Percentiles rank a stretch among this genome's conserved stretches.
Conservation (phyloP, 2,113 vertebrate species). For the Trichomycterus rosablanca region DNA sequence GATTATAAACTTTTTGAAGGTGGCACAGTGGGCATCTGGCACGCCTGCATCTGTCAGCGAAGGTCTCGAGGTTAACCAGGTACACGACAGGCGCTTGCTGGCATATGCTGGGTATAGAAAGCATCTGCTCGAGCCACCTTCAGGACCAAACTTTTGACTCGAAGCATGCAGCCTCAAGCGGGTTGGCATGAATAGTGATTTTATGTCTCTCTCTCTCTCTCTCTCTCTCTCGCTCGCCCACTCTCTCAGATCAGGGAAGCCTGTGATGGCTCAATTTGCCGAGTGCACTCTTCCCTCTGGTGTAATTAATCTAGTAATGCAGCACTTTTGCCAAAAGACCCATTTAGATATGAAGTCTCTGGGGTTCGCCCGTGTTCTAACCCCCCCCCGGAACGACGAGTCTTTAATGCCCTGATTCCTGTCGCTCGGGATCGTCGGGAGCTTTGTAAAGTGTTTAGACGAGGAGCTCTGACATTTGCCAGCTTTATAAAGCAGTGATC, state of each 20-base stretch:
- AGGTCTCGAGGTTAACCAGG: conserved; percentile 35
- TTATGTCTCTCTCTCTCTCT: conserved; percentile 4
- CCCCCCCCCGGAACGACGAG: conserved; percentile 13
- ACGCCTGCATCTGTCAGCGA: conserved; percentile 21
- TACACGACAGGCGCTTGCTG: conserved; percentile 30
- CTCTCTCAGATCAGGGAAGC: conserved; percentile 12
- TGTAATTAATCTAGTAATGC: conserved; percentile 45
- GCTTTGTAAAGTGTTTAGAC: conserved; percentile 3
- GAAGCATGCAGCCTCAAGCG: conserved; percentile 17
- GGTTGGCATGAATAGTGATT: conserved; percentile 7
- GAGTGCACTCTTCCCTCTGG: conserved; percentile 31
- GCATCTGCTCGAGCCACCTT: conserved; percentile 24
- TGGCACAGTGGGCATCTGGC: conserved; percentile 8
- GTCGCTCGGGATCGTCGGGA: background rate
- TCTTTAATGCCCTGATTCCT: conserved; percentile 19
- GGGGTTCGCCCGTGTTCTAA: conserved; percentile 12
- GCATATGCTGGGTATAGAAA: conserved; percentile 32
- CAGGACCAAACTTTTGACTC: conserved; percentile 32
- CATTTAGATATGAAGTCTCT: conserved; percentile 42
- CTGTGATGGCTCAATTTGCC: conserved; percentile 44
- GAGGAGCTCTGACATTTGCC: conserved; percentile 1
- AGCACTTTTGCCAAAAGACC: conserved; percentile 33
- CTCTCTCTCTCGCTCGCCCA: background rate
- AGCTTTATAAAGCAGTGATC: conserved; percentile 1
- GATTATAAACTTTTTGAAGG: conserved; percentile 18